Evolutionary conservation across 1,140 invertebrate species (phyloP).

Genomic region (Asobara japonica): DNA sequence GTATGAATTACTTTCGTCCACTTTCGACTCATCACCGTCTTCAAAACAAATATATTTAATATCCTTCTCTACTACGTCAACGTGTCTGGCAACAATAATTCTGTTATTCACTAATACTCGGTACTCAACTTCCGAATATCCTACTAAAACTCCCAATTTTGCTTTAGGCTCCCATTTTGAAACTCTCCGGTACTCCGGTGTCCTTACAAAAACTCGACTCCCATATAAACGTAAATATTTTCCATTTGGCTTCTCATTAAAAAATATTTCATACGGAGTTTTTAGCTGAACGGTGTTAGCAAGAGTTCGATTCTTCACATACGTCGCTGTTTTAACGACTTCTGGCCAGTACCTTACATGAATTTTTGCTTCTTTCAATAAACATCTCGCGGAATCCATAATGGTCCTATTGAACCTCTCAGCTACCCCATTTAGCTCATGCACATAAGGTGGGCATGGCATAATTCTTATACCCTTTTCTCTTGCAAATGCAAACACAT

Average conservation of each 20-base stretch:
- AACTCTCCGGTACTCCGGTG: not conserved
- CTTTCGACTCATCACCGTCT: conserved; percentile 25
- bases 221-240: not conserved
- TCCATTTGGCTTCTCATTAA: conserved; percentile 17
- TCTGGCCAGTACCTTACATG: conserved; percentile 37
- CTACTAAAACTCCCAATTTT: not conserved
- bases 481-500: conserved; percentile 28
- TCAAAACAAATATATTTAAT: not conserved
- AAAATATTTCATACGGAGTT: conserved; percentile 40
- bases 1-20: not conserved
- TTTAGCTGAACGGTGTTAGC: conserved; percentile 34
- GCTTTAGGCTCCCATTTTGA: not conserved
- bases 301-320: conserved; percentile 39
- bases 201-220: not conserved
- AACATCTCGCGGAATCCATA: conserved; percentile 36
- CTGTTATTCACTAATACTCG: too few relatives aligned
- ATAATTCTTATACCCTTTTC: conserved; percentile 37
- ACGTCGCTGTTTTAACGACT: conserved; percentile 37
- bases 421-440: conserved; percentile 35
- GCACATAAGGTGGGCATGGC: conserved; percentile 32
- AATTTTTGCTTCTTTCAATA: conserved; percentile 37
- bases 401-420: conserved; percentile 36
- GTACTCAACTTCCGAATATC: not conserved
- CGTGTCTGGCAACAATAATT: not conserved
- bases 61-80: not conserved